phyloP scores from a whole-genome alignment of 2,113 vertebrate genomes.

The Rutilus rutilus region DNA sequence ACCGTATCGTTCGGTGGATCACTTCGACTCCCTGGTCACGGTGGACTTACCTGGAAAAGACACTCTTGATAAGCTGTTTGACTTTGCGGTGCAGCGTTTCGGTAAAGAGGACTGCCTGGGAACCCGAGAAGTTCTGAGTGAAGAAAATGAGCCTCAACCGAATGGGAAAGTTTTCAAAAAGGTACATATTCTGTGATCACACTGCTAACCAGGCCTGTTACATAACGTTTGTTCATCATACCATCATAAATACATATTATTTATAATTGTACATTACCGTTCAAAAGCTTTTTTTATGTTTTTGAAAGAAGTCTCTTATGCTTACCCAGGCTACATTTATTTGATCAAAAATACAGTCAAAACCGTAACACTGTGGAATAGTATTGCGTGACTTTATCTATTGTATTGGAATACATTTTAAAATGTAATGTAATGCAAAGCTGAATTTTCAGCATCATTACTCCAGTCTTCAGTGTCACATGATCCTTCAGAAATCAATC shows the following conservation, averaged over 20 bases:
- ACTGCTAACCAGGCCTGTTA: not conserved
- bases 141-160: conserved; percentile 94
- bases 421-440: not conserved
- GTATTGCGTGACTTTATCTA: too few species aligned
- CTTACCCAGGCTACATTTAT: not conserved
- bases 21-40: conserved; percentile 84
- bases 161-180: conserved; percentile 98
- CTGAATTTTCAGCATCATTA: not conserved
- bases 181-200: conserved; percentile 69
- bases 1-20: conserved; percentile 89
- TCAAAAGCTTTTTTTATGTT: not conserved
- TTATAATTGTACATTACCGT: not conserved
- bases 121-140: conserved; percentile 87
- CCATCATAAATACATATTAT: not conserved
- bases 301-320: not conserved
- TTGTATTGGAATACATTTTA: not conserved
- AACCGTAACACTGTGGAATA: not conserved
- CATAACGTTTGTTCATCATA: not conserved
- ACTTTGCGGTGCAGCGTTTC: conserved; percentile 85
- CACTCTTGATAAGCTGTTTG: conserved; percentile 93
- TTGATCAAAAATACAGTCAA: not conserved
- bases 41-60: conserved; percentile 91
- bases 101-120: conserved; percentile 85
- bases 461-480: not conserved
- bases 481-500: not conserved